phyloP scores from a whole-genome alignment of 2,797 vertebrate species.

The Falco columbarius region DNA sequence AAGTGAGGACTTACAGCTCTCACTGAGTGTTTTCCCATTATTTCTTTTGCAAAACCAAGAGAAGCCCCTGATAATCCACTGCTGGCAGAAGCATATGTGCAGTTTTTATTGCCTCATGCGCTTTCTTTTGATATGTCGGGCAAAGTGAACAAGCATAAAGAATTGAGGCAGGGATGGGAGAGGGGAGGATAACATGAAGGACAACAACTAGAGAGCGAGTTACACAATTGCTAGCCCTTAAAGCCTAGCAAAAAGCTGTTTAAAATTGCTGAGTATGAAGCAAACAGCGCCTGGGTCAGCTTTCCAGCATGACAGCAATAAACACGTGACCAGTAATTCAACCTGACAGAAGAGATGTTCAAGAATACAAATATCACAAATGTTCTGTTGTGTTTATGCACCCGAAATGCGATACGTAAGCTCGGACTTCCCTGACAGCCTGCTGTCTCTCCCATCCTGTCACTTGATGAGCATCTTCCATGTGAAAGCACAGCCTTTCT shows the following conservation, averaged over 20 bases:
- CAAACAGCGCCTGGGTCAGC: background rate
- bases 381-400: background rate
- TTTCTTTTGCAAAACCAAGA: background rate
- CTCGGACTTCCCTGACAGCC: background rate
- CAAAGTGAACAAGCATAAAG: background rate
- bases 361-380: background rate
- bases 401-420: background rate
- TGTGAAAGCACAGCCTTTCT: background rate
- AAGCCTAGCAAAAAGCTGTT: background rate
- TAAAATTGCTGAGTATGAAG: background rate
- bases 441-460: rapidly evolving
- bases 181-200: background rate
- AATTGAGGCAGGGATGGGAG: background rate
- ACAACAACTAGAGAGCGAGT: background rate
- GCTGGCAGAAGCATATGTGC: background rate
- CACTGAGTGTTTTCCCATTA: background rate
- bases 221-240: background rate
- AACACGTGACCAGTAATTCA: background rate
- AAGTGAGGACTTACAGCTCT: background rate
- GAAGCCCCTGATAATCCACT: background rate
- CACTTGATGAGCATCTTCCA: background rate
- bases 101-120: background rate
- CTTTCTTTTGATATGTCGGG: background rate
- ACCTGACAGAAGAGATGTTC: background rate
- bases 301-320: background rate